Evolutionary conservation across 2,113 vertebrate species (phyloP).

Genomic region (Megaleporinus macrocephalus): DNA sequence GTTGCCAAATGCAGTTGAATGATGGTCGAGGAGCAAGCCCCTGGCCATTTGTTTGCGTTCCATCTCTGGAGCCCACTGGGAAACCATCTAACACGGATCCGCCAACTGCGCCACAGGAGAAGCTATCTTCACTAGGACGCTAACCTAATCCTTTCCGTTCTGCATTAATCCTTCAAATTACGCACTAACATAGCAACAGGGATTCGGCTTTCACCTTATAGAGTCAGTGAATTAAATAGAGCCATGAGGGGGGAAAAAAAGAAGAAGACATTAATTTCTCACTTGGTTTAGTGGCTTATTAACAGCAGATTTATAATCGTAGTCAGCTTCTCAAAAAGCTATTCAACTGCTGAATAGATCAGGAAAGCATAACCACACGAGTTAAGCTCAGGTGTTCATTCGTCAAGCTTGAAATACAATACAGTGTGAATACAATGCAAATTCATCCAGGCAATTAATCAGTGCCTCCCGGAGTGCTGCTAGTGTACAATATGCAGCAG

Average conservation of each 20-base stretch:
- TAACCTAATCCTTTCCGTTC: conserved; percentile 21
- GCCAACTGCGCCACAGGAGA: not conserved
- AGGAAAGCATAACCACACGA: conserved; percentile 45
- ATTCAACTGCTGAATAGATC: conserved; percentile 23
- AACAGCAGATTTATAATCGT: conserved; percentile 42
- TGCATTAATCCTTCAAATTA: conserved; percentile 19
- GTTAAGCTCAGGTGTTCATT: conserved; percentile 54
- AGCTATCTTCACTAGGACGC: not conserved
- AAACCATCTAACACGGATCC: not conserved
- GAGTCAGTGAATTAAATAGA: conserved; percentile 7
- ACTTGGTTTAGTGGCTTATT: conserved; percentile 37
- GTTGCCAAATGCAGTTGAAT: not conserved
- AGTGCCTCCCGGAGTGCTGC: conserved; percentile 38
- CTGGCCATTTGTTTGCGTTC: not conserved
- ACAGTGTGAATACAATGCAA: conserved; percentile 63
- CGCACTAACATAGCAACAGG: conserved; percentile 8
- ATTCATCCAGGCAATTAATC: conserved; percentile 64
- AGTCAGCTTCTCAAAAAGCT: conserved; percentile 7
- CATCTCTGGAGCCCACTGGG: not conserved
- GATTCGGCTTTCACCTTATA: not conserved
- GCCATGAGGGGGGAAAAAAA: not conserved
- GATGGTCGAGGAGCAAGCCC: not conserved
- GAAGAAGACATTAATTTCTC: conserved; percentile 29
- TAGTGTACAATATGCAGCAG: conserved; percentile 36
- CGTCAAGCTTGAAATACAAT: conserved; percentile 63